Percentiles rank a stretch among this genome's conserved stretches.
phyloP scores from a whole-genome alignment of 2,888 invertebrate genomes.

The Melieria crassipennis region DNA sequence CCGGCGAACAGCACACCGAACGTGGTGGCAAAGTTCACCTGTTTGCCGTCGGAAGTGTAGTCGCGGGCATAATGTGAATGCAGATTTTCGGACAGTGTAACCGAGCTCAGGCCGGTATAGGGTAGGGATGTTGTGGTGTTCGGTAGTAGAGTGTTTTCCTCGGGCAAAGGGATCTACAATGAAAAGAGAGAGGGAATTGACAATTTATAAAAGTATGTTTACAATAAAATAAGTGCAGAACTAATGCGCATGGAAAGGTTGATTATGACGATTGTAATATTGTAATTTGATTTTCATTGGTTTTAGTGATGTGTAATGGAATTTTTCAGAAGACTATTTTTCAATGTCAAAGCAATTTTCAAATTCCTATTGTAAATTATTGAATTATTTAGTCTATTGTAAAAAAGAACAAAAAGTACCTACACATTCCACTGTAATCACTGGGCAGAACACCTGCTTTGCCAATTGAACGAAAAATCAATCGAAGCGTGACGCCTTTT shows the following conservation, averaged over 20 bases:
- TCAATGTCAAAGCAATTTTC: too few species aligned
- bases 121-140: conserved; percentile 67
- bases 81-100: conserved; percentile 83
- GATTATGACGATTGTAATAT: not conserved
- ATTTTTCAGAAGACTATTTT: too few species aligned
- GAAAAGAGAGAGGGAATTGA: not conserved
- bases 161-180: conserved; percentile 70
- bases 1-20: conserved; percentile 98
- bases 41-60: conserved; percentile 78
- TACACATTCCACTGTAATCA: too few species aligned
- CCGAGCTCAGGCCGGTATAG: conserved; percentile 82
- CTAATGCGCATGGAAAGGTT: not conserved
- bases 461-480: too few species aligned
- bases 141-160: conserved; percentile 74
- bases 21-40: conserved; percentile 89
- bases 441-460: too few species aligned
- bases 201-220: not conserved
- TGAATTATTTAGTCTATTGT: too few species aligned
- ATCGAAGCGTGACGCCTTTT: too few species aligned
- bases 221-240: not conserved
- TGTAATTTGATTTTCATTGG: too few species aligned
- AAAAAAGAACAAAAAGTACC: too few species aligned
- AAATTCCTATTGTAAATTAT: too few species aligned
- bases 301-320: too few species aligned
- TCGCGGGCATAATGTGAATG: conserved; percentile 77